Percentiles rank a stretch among this genome's conserved stretches.
Conservation (phyloP, 2,888 invertebrate genomes). For the Oligia latruncula region DNA sequence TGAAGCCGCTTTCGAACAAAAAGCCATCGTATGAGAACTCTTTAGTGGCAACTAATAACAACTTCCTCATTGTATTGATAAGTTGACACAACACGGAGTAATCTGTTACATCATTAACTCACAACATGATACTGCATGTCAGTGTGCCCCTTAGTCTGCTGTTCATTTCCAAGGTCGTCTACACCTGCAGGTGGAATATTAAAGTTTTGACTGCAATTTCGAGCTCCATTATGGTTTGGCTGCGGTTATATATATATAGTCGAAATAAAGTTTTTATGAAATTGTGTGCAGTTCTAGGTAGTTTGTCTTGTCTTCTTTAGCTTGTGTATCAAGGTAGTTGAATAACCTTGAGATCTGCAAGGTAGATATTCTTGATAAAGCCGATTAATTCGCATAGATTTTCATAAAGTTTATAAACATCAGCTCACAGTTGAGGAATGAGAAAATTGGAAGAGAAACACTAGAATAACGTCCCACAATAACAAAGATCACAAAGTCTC, state of each 20-base stretch:
- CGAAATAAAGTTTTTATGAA: conserved; percentile 51
- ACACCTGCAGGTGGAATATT: conserved; percentile 45
- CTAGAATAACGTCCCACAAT: neutral
- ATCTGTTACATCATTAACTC: conserved; percentile 43
- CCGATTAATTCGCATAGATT: neutral
- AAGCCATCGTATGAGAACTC: neutral
- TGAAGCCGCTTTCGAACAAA: neutral
- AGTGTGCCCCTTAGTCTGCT: conserved; percentile 33
- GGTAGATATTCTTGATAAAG: neutral
- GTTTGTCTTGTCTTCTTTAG: conserved; percentile 34
- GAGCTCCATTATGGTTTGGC: conserved; percentile 38
- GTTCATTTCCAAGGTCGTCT: conserved; percentile 55
- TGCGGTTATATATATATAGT: conserved; percentile 50
- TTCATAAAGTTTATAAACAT: neutral
- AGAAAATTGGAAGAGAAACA: conserved; percentile 12
- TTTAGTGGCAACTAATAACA: conserved; percentile 37
- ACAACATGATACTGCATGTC: conserved; percentile 35
- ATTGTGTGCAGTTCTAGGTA: conserved; percentile 34
- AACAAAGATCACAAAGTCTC: conserved; percentile 18
- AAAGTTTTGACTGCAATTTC: conserved; percentile 54
- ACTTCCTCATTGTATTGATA: conserved; percentile 55
- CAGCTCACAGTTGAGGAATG: neutral
- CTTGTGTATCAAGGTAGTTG: conserved; percentile 14
- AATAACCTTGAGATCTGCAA: conserved; percentile 11
- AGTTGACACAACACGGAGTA: conserved; percentile 36